These are phyloP conservation scores for Todiramphus chloris DNA, from an alignment of 2,113 vertebrate species.

Conservation along the genomic window DNA sequence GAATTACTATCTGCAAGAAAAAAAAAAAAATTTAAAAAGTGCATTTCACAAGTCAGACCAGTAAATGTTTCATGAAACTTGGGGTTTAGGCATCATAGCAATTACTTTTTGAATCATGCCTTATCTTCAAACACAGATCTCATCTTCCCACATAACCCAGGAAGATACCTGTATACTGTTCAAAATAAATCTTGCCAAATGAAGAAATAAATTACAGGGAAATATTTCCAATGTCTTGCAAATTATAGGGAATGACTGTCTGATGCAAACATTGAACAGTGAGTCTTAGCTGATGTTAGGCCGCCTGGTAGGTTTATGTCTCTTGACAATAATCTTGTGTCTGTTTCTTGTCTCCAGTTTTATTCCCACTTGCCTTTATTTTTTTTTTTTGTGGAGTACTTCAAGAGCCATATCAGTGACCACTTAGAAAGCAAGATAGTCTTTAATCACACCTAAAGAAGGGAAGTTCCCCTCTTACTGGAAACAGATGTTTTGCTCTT, in stretches of 20 bases:
- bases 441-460: background rate
- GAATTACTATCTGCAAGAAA: background rate
- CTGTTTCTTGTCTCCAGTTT: background rate
- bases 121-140: background rate
- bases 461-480: background rate
- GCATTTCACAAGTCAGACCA: background rate
- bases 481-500: background rate
- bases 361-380: background rate
- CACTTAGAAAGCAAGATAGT: background rate
- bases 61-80: background rate
- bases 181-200: background rate
- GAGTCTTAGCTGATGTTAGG: background rate
- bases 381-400: background rate
- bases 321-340: background rate
- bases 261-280: background rate
- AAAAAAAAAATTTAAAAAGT: background rate
- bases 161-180: background rate
- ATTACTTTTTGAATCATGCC: background rate
- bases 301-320: background rate
- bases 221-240: background rate
- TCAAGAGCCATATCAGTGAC: background rate
- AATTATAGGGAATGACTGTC: background rate
- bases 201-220: background rate
- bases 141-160: background rate
- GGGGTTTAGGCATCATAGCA: background rate